Conservation (phyloP, 2,888 invertebrate genomes). For the Tinea semifulvella region DNA sequence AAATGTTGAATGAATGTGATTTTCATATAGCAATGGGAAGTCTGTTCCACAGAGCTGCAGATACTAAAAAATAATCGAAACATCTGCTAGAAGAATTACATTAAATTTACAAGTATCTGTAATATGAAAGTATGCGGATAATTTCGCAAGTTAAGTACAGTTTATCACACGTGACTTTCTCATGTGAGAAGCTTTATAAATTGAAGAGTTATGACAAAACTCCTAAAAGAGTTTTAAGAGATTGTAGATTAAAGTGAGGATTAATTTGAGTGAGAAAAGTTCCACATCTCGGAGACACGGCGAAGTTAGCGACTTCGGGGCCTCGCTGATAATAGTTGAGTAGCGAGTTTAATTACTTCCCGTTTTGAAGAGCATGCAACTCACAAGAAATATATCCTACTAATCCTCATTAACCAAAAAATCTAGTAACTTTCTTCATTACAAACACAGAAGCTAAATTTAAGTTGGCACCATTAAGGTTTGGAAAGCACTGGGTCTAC, state of each 20-base stretch:
- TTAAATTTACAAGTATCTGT: not conserved
- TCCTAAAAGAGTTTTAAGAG: slow-evolving; percentile 12
- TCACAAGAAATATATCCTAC: not conserved
- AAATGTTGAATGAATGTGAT: too few relatives aligned
- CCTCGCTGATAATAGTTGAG: slow-evolving; percentile 54
- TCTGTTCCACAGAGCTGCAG: too few relatives aligned
- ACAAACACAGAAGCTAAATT: too few relatives aligned
- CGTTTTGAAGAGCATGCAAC: slow-evolving; percentile 26
- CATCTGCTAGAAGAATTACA: too few relatives aligned
- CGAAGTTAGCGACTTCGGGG: slow-evolving; percentile 43
- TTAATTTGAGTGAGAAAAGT: slow-evolving; percentile 50
- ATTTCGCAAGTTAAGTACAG: slow-evolving; percentile 5
- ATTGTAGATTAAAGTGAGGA: slow-evolving; percentile 26
- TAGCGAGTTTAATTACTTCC: slow-evolving; percentile 61
- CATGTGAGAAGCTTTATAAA: slow-evolving; percentile 9
- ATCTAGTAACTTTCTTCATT: too few relatives aligned
- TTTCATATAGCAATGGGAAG: too few relatives aligned
- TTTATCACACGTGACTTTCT: slow-evolving; percentile 2
- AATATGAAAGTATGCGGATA: not conserved
- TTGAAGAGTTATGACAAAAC: slow-evolving; percentile 11
- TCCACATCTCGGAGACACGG: slow-evolving; percentile 41
- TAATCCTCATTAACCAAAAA: too few relatives aligned
- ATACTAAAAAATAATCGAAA: too few relatives aligned
- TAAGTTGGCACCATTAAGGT: too few relatives aligned
- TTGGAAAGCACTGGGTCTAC: too few relatives aligned